Evolutionary conservation across 1,140 invertebrate species (phyloP).

Genomic region (Tribolium madens): DNA sequence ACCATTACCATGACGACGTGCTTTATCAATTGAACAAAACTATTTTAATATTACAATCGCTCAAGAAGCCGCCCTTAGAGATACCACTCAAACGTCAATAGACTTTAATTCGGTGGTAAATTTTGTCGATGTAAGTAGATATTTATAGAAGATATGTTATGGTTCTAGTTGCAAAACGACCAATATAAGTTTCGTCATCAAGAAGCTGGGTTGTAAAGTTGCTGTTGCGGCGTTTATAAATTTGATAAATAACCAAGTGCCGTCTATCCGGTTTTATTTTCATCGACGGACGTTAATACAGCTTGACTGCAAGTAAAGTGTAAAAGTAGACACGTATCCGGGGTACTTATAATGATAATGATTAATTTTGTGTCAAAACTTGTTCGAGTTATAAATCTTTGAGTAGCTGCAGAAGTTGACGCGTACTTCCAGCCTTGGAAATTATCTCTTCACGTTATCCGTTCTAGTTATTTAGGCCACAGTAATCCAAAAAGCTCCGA

Average conservation of each 20-base stretch:
- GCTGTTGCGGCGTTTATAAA: slow-evolving; percentile 23
- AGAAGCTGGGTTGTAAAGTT: slow-evolving; percentile 16
- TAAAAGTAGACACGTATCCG: slow-evolving; percentile 53
- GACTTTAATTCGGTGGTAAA: neutral
- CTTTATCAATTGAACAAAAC: neutral
- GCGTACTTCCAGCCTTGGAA: slow-evolving; percentile 42
- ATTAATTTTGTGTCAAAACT: slow-evolving; percentile 56
- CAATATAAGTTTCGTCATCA: slow-evolving; percentile 28
- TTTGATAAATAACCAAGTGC: slow-evolving; percentile 31
- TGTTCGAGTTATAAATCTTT: slow-evolving; percentile 53
- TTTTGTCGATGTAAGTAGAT: slow-evolving; percentile 4
- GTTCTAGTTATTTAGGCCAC: slow-evolving; percentile 48
- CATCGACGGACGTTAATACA: slow-evolving; percentile 36
- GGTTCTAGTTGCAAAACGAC: neutral
- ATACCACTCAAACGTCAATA: neutral
- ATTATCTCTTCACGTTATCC: slow-evolving; percentile 49
- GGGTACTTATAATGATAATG: slow-evolving; percentile 52
- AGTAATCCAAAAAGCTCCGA: slow-evolving; percentile 44
- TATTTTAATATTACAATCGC: slow-evolving; percentile 2
- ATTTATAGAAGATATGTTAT: neutral
- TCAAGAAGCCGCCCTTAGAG: neutral
- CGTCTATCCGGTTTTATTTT: slow-evolving; percentile 6
- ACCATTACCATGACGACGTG: neutral
- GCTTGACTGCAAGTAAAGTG: slow-evolving; percentile 49
- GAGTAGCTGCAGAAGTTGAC: slow-evolving; percentile 47